Percentiles rank a stretch among this genome's conserved stretches.
These are phyloP conservation scores for Chloromyia formosa DNA, from an alignment of 2,888 invertebrate genomes.

Conservation along the genomic window DNA sequence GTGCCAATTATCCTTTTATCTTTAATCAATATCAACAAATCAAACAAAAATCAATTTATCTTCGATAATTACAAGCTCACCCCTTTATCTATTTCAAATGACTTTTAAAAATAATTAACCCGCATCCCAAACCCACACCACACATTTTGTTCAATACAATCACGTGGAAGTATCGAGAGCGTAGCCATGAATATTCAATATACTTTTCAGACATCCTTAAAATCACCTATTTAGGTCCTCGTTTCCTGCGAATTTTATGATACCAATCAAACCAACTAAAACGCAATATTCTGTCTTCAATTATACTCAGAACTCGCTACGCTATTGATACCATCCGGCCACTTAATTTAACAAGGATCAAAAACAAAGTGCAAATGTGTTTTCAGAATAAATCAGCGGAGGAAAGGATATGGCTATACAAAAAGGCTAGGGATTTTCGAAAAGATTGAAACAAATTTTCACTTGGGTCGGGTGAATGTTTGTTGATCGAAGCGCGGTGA, in stretches of 20 bases:
- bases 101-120: no score
- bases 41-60: no score
- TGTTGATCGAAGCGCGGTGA: no score
- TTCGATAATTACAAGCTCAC: no score
- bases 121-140: no score
- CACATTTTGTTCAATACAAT: no score
- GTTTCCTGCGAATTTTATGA: conserved; percentile 10
- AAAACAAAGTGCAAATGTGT: conserved; percentile 1
- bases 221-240: background rate
- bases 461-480: background rate
- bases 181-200: conserved; percentile 18
- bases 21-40: no score
- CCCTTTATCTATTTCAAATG: no score
- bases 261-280: conserved; percentile 8
- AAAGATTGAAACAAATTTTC: background rate
- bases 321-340: background rate
- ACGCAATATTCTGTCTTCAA: background rate
- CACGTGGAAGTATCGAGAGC: no score
- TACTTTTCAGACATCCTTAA: background rate
- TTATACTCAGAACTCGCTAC: background rate
- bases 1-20: no score
- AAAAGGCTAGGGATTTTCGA: background rate
- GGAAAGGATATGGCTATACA: background rate
- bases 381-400: background rate
- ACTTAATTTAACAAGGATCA: conserved; percentile 16